Evolutionary conservation across 1,140 invertebrate genomes (phyloP).

Genomic region (Druon quercuslanigerum): DNA sequence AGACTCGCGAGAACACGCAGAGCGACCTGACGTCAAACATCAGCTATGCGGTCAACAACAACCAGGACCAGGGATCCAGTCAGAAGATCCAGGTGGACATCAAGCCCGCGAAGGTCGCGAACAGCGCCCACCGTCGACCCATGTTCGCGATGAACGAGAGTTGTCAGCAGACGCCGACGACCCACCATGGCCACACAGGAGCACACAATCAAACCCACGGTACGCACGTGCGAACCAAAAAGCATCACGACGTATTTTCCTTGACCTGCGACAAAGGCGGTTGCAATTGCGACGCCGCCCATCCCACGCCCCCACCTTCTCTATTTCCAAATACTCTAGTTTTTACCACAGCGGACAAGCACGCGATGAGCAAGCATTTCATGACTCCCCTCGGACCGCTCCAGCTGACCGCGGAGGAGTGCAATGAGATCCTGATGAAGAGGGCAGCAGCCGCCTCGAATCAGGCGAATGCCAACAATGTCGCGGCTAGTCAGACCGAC

Average conservation of each 20-base stretch:
- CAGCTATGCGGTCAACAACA: slow-evolving; percentile 72
- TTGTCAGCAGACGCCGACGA: slow-evolving; percentile 70
- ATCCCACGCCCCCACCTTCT: slow-evolving; percentile 66
- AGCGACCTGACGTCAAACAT: slow-evolving; percentile 69
- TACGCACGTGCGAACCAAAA: slow-evolving; percentile 68
- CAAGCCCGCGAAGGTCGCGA: slow-evolving; percentile 66
- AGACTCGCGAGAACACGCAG: slow-evolving; percentile 67
- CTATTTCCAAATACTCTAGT: slow-evolving; percentile 71
- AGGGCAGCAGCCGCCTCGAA: slow-evolving; percentile 75
- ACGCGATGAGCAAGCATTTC: slow-evolving; percentile 74
- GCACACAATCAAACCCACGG: slow-evolving; percentile 72
- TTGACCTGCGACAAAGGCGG: slow-evolving; percentile 71
- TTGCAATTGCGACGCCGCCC: slow-evolving; percentile 71
- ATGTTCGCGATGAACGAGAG: slow-evolving; percentile 73
- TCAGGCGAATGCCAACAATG: slow-evolving; percentile 65
- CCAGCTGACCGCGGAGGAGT: slow-evolving; percentile 84
- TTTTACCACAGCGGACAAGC: slow-evolving; percentile 72
- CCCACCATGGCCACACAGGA: slow-evolving; percentile 70
- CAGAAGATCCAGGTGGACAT: slow-evolving; percentile 74
- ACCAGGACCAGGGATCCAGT: slow-evolving; percentile 72
- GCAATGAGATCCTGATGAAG: slow-evolving; percentile 86
- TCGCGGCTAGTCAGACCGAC: slow-evolving; percentile 72
- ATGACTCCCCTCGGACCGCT: slow-evolving; percentile 83
- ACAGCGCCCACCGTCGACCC: slow-evolving; percentile 65
- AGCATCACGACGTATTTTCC: slow-evolving; percentile 71